Base-by-base conservation (phyloP, 1,140 invertebrate species). In the Drosophila paulistorum region DNA sequence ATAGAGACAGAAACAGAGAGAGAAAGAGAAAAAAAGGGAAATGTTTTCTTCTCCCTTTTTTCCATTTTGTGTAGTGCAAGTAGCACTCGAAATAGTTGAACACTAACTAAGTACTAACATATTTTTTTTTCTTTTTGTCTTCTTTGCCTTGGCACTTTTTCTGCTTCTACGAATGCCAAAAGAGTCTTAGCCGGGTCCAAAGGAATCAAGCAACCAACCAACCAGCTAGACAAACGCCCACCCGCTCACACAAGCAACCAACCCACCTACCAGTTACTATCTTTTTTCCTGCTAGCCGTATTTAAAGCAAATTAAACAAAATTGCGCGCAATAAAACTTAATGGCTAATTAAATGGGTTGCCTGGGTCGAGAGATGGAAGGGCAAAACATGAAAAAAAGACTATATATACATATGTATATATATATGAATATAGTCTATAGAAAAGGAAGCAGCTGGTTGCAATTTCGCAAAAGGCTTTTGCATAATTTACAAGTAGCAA, bases 281-380 rank as follows among this genome's bases (percentile, higher is more conserved):
- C 42, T 54, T 72, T 63, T 63, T 73, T 69, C 75, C 59, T 81
- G 51, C 68, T 59, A 57, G 57, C 80, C 84, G 80, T 90, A 89
- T 84, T 89, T 87, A 87, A 87, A 84, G 84, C 84, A 87, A 87
- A 87, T 87, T 87, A 87, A 87, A 89, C 84, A 87, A 87, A 87
- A 87, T 89, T 89, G 84, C 74, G 71, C 79, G 84, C 84, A 87
- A 87, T 87, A 87, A 87, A 87, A 87, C 84, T 87, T 87, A 87
- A 87, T 87, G 84, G 84, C 77, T 87, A 87, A 87, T 87, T 87
- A 87, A 87, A 87, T 87, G 83, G 84, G 77, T 71, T 89, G 83
- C 84, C 79, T 60, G 58, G 83, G 68, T 62, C 82, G 66, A 55
- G 58, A 39, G 42, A 63, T 51, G 55, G 68, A 48, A 58, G 65